These are phyloP conservation scores for Hoplostethus mediterraneus DNA, from an alignment of 2,797 vertebrate species.

Conservation along the genomic window DNA sequence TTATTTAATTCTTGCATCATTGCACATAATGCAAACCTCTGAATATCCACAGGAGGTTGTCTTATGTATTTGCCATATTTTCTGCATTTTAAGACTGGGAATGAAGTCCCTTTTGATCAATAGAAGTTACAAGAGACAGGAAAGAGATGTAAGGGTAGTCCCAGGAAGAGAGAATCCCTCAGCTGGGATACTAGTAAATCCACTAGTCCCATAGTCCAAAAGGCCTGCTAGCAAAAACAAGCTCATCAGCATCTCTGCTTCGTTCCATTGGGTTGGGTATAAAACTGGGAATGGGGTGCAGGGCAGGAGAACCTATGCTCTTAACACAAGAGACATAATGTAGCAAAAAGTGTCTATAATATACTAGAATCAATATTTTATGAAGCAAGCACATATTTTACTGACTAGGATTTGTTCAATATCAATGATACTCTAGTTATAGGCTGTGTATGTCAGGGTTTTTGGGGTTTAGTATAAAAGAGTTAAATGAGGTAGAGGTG, in stretches of 20 bases:
- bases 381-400: conserved; percentile 85
- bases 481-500: conserved; percentile 43
- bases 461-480: conserved; percentile 69
- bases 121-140: background rate
- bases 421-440: conserved; percentile 75
- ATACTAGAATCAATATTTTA: conserved; percentile 78
- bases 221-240: conserved; percentile 41
- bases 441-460: conserved; percentile 70
- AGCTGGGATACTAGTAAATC: conserved; percentile 20
- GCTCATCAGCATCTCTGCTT: conserved; percentile 67
- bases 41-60: conserved; percentile 1
- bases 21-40: conserved; percentile 1
- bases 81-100: conserved; percentile 15
- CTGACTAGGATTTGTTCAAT: conserved; percentile 76
- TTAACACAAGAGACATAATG: conserved; percentile 71
- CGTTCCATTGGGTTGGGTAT: conserved; percentile 40
- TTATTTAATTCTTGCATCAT: background rate
- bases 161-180: conserved; percentile 18
- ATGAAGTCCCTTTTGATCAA: background rate
- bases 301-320: conserved; percentile 50
- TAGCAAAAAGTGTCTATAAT: conserved; percentile 78
- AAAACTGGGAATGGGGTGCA: conserved; percentile 36
- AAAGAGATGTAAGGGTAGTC: conserved; percentile 7
- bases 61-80: conserved; percentile 19
- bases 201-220: conserved; percentile 36